phyloP scores from a whole-genome alignment of 1,140 invertebrate species.

The Drosophila quadrilineata region DNA sequence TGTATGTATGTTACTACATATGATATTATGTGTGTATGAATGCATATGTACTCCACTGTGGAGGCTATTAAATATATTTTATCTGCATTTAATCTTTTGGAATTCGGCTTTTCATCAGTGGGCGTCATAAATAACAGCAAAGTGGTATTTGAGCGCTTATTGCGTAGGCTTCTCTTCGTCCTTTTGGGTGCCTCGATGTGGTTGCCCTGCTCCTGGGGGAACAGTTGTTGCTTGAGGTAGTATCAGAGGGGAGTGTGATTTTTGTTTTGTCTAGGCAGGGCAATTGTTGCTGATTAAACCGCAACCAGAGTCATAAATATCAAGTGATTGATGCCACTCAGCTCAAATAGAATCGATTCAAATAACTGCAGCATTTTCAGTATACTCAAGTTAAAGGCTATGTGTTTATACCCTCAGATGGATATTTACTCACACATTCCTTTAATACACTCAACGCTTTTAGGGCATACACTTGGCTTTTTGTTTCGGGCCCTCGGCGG shows the following conservation, averaged over 20 bases:
- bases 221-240: neutral
- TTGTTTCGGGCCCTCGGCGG: constrained; percentile 39
- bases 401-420: constrained; percentile 4
- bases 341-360: constrained; percentile 37
- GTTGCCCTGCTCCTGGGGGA: neutral
- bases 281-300: constrained; percentile 18
- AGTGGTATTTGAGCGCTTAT: constrained; percentile 68
- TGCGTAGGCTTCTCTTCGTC: constrained; percentile 37
- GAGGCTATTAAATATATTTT: constrained; percentile 77
- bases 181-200: neutral
- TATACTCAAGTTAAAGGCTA: constrained; percentile 14
- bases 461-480: constrained; percentile 35
- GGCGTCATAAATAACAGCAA: constrained; percentile 76
- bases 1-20: no score
- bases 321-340: constrained; percentile 62
- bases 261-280: constrained; percentile 7
- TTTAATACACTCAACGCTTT: neutral
- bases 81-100: constrained; percentile 77
- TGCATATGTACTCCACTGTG: no score
- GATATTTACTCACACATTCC: neutral
- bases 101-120: constrained; percentile 73
- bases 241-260: neutral
- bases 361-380: constrained; percentile 11
- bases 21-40: no score
- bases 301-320: constrained; percentile 70